phyloP scores from a whole-genome alignment of 2,888 invertebrate species.

The Augochlorella aurata region DNA sequence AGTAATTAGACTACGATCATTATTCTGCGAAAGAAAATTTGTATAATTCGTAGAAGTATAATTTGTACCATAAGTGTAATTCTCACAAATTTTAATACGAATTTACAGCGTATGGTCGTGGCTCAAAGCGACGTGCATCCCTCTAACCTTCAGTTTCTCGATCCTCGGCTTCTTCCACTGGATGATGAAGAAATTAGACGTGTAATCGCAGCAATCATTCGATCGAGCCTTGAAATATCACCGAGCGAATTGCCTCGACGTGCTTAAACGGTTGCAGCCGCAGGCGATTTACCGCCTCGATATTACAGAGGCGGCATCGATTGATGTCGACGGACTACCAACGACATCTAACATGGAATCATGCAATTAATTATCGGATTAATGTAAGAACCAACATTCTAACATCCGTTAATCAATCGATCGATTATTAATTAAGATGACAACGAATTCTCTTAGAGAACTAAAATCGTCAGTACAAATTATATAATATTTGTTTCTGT shows the following conservation, averaged over 20 bases:
- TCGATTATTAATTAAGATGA: not conserved
- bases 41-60: not conserved
- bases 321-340: not conserved
- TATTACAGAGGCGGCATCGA: not conserved
- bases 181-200: conserved; percentile 89
- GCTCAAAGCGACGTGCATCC: conserved; percentile 89
- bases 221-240: not conserved
- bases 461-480: not conserved
- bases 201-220: conserved; percentile 66
- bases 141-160: conserved; percentile 91
- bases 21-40: not conserved
- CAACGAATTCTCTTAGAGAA: too few species aligned
- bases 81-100: not conserved
- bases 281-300: not conserved
- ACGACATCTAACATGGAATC: conserved; percentile 35
- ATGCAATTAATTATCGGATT: conserved; percentile 6
- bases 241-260: not conserved
- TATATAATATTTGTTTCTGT: not conserved
- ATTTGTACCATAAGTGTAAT: too few species aligned
- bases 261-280: conserved; percentile 15
- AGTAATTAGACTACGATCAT: not conserved
- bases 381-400: not conserved
- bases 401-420: not conserved
- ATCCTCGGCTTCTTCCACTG: conserved; percentile 91
- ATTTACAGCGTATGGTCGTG: conserved; percentile 87